These are phyloP conservation scores for Metaphire vulgaris DNA, from an alignment of 1,140 invertebrate species.

Conservation along the genomic window DNA sequence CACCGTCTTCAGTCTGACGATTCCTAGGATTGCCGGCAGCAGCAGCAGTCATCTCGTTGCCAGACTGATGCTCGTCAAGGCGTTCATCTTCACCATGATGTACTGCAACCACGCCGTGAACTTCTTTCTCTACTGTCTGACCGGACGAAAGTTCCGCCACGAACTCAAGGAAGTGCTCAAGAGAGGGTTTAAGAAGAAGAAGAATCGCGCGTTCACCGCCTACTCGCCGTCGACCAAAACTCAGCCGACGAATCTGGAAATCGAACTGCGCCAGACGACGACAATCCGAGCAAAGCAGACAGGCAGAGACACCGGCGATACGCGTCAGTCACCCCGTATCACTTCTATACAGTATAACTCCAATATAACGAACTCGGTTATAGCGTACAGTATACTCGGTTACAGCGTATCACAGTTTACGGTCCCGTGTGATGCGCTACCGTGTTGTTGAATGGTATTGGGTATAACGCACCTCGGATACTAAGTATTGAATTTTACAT, in stretches of 20 bases:
- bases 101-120: constrained; percentile 33
- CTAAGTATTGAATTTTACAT: no score
- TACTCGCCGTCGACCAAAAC: not conserved
- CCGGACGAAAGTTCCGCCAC: constrained; percentile 28
- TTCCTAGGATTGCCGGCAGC: constrained; percentile 26
- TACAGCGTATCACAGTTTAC: no score
- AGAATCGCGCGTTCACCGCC: not conserved
- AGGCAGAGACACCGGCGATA: no score
- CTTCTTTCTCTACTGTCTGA: constrained; percentile 33
- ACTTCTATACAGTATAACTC: no score
- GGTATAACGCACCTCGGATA: no score
- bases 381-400: no score
- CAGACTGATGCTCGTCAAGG: constrained; percentile 2
- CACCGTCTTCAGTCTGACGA: constrained; percentile 39
- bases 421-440: no score
- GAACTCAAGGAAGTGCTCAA: constrained; percentile 11
- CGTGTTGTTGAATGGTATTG: no score
- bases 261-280: not conserved
- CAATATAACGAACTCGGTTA: no score
- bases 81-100: constrained; percentile 26
- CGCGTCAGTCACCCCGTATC: no score
- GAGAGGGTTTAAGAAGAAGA: not conserved
- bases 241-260: not conserved
- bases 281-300: no score
- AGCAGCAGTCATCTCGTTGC: constrained; percentile 12